These are phyloP conservation scores for Myotis yumanensis DNA, from an alignment of 2,113 vertebrate species.

Conservation along the genomic window DNA sequence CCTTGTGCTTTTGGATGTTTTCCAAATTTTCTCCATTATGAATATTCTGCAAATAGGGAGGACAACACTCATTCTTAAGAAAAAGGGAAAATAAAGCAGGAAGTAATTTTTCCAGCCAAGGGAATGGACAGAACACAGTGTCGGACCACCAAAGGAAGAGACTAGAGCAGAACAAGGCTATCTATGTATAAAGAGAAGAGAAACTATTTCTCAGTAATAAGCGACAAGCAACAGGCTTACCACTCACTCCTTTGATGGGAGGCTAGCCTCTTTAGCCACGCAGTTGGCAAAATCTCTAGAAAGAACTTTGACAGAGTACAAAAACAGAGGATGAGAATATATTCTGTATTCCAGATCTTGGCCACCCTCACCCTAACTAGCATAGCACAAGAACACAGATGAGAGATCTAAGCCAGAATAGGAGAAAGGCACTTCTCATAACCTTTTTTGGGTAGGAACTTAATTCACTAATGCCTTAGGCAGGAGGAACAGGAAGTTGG, in stretches of 20 bases:
- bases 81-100: background rate
- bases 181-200: background rate
- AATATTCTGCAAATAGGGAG: background rate
- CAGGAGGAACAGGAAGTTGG: background rate
- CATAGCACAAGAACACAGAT: background rate
- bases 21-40: conserved; percentile 54
- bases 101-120: background rate
- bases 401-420: background rate
- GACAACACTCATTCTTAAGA: conserved; percentile 26
- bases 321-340: background rate
- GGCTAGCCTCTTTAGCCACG: background rate
- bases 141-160: background rate
- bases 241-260: background rate
- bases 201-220: background rate
- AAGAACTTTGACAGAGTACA: background rate
- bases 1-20: conserved; percentile 66
- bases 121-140: background rate
- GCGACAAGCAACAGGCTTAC: background rate
- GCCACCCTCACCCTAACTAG: background rate
- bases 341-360: background rate
- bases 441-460: background rate
- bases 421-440: background rate
- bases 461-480: background rate
- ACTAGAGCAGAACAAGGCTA: background rate
- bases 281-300: background rate